A percentile compares a stretch with the other conserved stretches of the same genome.
phyloP scores from a whole-genome alignment of 2,888 invertebrate species.

The Drosophila rubida region DNA sequence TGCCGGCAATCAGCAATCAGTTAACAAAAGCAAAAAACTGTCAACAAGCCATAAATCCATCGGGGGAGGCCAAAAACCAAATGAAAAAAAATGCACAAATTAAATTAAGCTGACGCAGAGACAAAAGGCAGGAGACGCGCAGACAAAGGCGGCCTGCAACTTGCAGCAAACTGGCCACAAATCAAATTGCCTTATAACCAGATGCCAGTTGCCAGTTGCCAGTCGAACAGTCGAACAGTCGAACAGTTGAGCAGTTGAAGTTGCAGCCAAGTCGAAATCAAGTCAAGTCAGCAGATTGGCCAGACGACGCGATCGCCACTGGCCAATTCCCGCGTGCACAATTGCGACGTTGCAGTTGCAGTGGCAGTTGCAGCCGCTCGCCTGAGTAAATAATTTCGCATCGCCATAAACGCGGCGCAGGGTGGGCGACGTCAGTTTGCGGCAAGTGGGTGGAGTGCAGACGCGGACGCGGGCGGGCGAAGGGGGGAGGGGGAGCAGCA shows the following conservation, averaged over 20 bases:
- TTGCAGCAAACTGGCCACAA: conserved; percentile 69
- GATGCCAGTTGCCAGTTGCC: conserved; percentile 11
- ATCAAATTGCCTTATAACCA: conserved; percentile 76
- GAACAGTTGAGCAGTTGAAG: background rate
- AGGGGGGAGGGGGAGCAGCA: conserved; percentile 49
- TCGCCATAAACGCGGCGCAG: conserved; percentile 72
- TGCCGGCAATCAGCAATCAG: conserved; percentile 39
- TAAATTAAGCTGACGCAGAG: conserved; percentile 63
- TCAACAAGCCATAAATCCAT: conserved; percentile 72
- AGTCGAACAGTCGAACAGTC: background rate
- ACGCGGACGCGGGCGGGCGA: too few species aligned
- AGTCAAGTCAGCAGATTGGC: conserved; percentile 30
- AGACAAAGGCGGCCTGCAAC: conserved; percentile 71
- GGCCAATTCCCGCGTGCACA: conserved; percentile 76
- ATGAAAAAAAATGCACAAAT: conserved; percentile 60
- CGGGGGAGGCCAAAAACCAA: conserved; percentile 37
- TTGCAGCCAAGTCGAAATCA: background rate
- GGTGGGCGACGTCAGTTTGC: conserved; percentile 23
- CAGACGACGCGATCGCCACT: conserved; percentile 35
- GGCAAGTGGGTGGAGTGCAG: background rate
- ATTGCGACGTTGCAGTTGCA: conserved; percentile 66
- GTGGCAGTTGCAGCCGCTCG: conserved; percentile 32
- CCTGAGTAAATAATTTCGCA: conserved; percentile 76
- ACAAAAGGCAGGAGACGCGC: too few species aligned
- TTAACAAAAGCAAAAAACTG: conserved; percentile 38